A percentile compares a stretch with the other conserved stretches of the same genome.
These are phyloP conservation scores for Hemiscyllium ocellatum DNA, from an alignment of 2,113 vertebrate species.

Conservation along the genomic window DNA sequence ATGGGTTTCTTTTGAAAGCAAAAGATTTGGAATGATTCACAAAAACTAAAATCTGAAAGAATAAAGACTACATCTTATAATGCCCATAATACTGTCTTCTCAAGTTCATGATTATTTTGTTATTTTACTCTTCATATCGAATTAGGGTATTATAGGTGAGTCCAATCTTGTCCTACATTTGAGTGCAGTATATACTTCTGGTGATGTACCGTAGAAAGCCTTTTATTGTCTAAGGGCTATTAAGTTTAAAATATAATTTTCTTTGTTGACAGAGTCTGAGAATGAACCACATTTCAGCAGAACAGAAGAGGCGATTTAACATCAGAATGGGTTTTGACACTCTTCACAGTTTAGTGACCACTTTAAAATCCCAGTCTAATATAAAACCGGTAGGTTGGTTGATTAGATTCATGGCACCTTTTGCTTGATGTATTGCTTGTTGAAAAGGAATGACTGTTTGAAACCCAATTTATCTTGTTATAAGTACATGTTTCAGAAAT, in stretches of 20 bases:
- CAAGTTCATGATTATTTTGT: neutral
- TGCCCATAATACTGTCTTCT: neutral
- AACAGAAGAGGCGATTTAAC: slow-evolving; percentile 86
- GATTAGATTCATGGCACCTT: neutral
- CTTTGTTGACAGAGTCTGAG: slow-evolving; percentile 63
- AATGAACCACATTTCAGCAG: slow-evolving; percentile 78
- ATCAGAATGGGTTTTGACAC: slow-evolving; percentile 84
- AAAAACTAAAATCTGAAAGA: neutral
- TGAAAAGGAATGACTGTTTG: neutral
- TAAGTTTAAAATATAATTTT: neutral
- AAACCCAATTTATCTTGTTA: neutral
- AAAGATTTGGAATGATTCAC: neutral
- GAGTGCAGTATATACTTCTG: neutral
- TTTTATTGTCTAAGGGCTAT: neutral
- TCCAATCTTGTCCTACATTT: neutral
- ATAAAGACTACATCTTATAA: neutral
- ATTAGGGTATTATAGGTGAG: neutral
- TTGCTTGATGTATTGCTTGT: neutral
- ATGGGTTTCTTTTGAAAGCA: neutral
- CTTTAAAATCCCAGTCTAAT: slow-evolving; percentile 65
- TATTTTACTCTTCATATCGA: neutral
- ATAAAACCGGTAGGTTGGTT: slow-evolving; percentile 61
- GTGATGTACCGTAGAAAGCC: neutral
- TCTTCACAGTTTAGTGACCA: slow-evolving; percentile 73
- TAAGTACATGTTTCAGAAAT: neutral